Conservation (phyloP, 2,797 vertebrate species). For the Alosa sapidissima region DNA sequence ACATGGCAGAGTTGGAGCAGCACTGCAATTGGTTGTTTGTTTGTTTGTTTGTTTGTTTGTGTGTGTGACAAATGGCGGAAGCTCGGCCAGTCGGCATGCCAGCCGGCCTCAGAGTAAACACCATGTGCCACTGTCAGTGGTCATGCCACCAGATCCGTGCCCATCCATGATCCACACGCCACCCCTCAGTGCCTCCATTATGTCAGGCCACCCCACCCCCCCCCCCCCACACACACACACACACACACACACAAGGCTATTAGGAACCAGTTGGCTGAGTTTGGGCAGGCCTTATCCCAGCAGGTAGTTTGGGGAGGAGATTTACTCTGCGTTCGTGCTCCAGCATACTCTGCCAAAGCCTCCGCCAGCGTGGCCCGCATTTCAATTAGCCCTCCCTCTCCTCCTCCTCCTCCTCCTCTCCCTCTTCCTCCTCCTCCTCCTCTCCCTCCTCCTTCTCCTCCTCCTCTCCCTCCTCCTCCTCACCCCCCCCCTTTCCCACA, state of each 20-base stretch:
- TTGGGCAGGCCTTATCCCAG: slow-evolving; percentile 62
- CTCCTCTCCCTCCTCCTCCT: slow-evolving; percentile 48
- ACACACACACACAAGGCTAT: slow-evolving; percentile 55
- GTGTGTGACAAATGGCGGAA: background rate
- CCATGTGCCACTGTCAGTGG: background rate
- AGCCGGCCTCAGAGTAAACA: slow-evolving; percentile 2
- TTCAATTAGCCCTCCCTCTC: slow-evolving; percentile 42
- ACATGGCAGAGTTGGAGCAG: background rate
- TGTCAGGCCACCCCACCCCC: background rate
- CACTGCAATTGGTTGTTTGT: slow-evolving; percentile 1
- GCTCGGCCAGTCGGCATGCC: background rate
- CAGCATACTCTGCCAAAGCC: slow-evolving; percentile 68
- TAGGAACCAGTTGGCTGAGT: slow-evolving; percentile 60
- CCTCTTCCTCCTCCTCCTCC: slow-evolving; percentile 57
- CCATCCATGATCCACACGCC: background rate
- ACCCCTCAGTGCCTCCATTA: background rate
- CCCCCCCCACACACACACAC: background rate
- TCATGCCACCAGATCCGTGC: background rate
- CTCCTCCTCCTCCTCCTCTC: background rate
- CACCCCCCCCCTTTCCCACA: slow-evolving; percentile 32
- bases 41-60: slow-evolving; percentile 12
- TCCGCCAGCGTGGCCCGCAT: slow-evolving; percentile 63
- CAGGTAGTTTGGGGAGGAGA: slow-evolving; percentile 62
- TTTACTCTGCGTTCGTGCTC: slow-evolving; percentile 66
- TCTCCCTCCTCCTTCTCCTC: slow-evolving; percentile 63